phyloP scores from a whole-genome alignment of 2,113 vertebrate species.

The Strix uralensis region DNA sequence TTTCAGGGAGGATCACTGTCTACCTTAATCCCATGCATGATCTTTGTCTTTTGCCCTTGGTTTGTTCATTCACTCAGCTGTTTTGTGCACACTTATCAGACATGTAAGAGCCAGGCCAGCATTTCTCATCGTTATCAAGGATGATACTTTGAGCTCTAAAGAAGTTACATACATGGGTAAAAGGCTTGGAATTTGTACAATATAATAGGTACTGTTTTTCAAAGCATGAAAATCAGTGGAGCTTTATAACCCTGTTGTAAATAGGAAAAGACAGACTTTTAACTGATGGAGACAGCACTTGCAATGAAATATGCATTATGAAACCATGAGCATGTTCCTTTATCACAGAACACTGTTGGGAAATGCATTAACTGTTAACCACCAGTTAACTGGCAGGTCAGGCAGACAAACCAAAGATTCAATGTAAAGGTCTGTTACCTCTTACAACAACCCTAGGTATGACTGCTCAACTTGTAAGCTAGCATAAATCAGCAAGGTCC shows the following conservation, averaged over 20 bases:
- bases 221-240: background rate
- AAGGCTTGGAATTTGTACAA: background rate
- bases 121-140: conserved; percentile 4
- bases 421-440: background rate
- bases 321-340: background rate
- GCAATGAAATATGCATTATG: background rate
- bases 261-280: background rate
- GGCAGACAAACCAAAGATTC: conserved; percentile 19
- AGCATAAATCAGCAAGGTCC: background rate
- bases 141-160: conserved; percentile 45
- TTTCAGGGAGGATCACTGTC: background rate
- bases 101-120: conserved; percentile 30
- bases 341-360: background rate
- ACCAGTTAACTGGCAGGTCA: conserved; percentile 5
- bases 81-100: conserved; percentile 29
- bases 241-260: background rate
- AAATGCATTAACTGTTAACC: conserved; percentile 57
- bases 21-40: background rate
- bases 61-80: conserved; percentile 5
- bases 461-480: background rate
- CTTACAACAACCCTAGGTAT: background rate
- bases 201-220: background rate
- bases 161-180: background rate
- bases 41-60: conserved; percentile 48
- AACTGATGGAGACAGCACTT: background rate